Conservation (phyloP, 2,888 invertebrate genomes). For the Cheilosia soror region DNA sequence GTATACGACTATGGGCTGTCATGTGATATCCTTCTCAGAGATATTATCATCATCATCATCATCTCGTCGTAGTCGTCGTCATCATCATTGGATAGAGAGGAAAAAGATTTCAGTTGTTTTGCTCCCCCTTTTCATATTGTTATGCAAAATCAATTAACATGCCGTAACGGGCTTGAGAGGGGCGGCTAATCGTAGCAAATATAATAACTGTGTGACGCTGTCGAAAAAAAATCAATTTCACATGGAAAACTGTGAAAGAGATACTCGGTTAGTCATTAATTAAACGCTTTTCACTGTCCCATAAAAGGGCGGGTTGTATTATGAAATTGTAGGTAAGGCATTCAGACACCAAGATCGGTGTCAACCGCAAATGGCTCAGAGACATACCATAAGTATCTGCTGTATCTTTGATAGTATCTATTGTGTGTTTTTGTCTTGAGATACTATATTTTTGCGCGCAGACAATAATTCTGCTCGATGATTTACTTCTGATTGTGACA, state of each 20-base stretch:
- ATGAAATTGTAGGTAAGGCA: constrained; percentile 46
- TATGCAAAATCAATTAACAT: constrained; percentile 67
- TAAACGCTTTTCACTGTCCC: not conserved
- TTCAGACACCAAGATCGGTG: constrained; percentile 33
- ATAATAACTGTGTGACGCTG: constrained; percentile 46
- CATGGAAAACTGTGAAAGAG: constrained; percentile 29
- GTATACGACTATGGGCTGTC: constrained; percentile 25
- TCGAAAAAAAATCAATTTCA: constrained; percentile 48
- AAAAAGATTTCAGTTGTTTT: not conserved
- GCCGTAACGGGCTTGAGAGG: constrained; percentile 33
- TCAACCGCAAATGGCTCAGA: constrained; percentile 38
- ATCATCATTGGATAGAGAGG: constrained; percentile 19
- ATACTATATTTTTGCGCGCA: not conserved
- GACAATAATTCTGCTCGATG: constrained; percentile 50
- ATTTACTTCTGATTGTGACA: constrained; percentile 43
- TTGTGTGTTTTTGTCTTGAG: constrained; percentile 5
- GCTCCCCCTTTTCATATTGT: constrained; percentile 23
- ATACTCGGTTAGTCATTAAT: constrained; percentile 25
- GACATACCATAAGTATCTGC: not conserved
- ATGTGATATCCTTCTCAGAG: constrained; percentile 60
- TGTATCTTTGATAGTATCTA: constrained; percentile 15
- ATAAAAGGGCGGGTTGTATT: constrained; percentile 8
- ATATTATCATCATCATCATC: constrained; percentile 57
- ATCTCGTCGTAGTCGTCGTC: constrained; percentile 41
- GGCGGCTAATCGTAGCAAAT: constrained; percentile 24